Evolutionary conservation across 2,113 vertebrate species (phyloP), one percentile per base, ranked within the genome.

Genomic region (Rhadina sibilatrix): DNA sequence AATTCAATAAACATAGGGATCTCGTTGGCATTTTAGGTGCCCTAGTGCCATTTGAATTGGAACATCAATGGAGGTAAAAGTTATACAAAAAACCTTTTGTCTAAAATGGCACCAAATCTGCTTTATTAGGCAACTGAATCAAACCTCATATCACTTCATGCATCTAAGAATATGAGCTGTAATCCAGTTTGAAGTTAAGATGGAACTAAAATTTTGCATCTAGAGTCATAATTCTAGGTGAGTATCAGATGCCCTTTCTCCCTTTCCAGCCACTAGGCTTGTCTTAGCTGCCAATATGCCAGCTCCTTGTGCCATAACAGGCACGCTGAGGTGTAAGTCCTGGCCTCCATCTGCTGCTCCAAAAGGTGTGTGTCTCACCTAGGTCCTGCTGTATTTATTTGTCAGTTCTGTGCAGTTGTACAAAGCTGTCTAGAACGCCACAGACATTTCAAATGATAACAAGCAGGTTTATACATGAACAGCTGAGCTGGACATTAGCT

Each of bases 311-410:
- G 37, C 37, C 2, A 3, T 25, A 18, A 16, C 30, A 66, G 23
- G 3, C 27, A 38, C 42, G 38, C 37, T 53, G 56, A 59, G 21
- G 2, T 20, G 4, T 44, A 52, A 71, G 11, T 44, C 21, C 47
- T 28, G 37, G 30, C 30, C 18, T 57, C 16, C 10, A 15, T 23
- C 47, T 33, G 20, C 52, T 66, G 24, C 44, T 76, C 31, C 57
- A 66, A 33, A 2, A 12, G 18, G 8, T 25, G 28, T 2, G 1
- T 11, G 31, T 44, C n/a, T 72, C 24, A 17, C 2, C 2, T 35
- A 35, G 59, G 19, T 72, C 38, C 44, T 59, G 18, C 21, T 82
- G 38, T 9, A 18, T 59, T 49, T 64, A 33, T 85, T 40, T 78
- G 13, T 27, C 28, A 35, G 8, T 10, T 46, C 10, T 53, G 10